Evolutionary conservation across 53 echinoderm and acorn worm species (phyloP).

Genomic region (Patiria pectinifera): DNA sequence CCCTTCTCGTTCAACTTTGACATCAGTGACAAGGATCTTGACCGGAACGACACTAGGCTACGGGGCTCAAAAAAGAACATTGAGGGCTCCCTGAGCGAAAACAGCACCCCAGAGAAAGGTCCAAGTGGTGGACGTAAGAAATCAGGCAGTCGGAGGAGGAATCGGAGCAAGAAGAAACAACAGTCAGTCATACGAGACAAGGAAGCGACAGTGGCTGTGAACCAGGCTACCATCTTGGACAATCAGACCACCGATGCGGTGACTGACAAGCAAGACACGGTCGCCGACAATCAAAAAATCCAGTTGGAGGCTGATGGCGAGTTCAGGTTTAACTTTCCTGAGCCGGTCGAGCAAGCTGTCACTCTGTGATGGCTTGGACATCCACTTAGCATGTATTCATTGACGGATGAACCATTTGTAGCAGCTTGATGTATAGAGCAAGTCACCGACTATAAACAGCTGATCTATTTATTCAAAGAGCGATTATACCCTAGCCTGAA

Average conservation of each 20-base stretch:
- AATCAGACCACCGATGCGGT: slow-evolving; percentile 3
- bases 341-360: slow-evolving; percentile 22
- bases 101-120: slow-evolving; percentile 55
- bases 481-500: too few relatives aligned
- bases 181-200: slow-evolving; percentile 34
- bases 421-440: not conserved
- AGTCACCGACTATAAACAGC: too few relatives aligned
- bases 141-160: slow-evolving; percentile 35
- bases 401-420: not conserved
- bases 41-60: slow-evolving; percentile 30
- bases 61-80: slow-evolving; percentile 37
- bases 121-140: slow-evolving; percentile 23
- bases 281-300: slow-evolving; percentile 48
- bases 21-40: slow-evolving; percentile 29
- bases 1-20: slow-evolving; percentile 51
- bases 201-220: slow-evolving; percentile 18
- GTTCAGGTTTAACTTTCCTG: slow-evolving; percentile 77
- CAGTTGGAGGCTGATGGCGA: slow-evolving; percentile 60
- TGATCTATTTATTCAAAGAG: too few relatives aligned
- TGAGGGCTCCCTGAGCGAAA: slow-evolving; percentile 47
- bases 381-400: not conserved
- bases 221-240: not conserved
- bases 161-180: slow-evolving; percentile 25
- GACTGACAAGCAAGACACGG: not conserved
- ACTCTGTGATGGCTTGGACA: not conserved